Conservation (phyloP, 2,113 vertebrate genomes). For the Bombycilla garrulus region DNA sequence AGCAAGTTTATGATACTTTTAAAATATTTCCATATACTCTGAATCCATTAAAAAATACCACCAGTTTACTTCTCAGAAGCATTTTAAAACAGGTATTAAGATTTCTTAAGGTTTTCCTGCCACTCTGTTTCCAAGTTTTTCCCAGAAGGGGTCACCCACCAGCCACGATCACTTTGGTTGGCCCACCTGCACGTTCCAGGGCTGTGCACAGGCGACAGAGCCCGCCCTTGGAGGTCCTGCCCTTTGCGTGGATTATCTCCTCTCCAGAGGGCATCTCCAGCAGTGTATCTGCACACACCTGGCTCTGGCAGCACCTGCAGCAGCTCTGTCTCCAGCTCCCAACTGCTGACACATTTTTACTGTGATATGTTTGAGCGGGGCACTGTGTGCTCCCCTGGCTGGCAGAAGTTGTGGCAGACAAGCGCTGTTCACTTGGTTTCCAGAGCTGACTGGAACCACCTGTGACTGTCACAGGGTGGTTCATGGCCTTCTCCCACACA, state of each 20-base stretch:
- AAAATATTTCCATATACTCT: not conserved
- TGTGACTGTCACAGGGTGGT: not conserved
- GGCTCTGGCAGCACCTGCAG: not conserved
- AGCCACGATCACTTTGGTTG: not conserved
- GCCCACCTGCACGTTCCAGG: accelerated
- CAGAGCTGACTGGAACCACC: not conserved
- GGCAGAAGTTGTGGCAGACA: not conserved
- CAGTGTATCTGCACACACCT: accelerated
- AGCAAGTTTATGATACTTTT: not conserved
- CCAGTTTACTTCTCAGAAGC: not conserved
- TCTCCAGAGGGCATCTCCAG: not conserved
- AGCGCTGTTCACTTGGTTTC: accelerated
- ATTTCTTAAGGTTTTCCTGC: not conserved
- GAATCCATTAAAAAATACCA: not conserved
- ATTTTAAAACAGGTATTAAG: not conserved
- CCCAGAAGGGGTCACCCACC: not conserved
- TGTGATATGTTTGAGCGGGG: not conserved
- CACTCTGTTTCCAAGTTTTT: not conserved
- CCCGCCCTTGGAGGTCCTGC: not conserved
- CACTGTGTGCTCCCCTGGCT: not conserved
- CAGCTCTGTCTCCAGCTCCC: not conserved
- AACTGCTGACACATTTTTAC: not conserved
- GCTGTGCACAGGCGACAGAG: not conserved
- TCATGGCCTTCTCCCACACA: not conserved
- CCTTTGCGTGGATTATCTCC: not conserved